Base-by-base conservation (phyloP, 2,888 invertebrate genomes). In the Odontocolon sp. region DNA sequence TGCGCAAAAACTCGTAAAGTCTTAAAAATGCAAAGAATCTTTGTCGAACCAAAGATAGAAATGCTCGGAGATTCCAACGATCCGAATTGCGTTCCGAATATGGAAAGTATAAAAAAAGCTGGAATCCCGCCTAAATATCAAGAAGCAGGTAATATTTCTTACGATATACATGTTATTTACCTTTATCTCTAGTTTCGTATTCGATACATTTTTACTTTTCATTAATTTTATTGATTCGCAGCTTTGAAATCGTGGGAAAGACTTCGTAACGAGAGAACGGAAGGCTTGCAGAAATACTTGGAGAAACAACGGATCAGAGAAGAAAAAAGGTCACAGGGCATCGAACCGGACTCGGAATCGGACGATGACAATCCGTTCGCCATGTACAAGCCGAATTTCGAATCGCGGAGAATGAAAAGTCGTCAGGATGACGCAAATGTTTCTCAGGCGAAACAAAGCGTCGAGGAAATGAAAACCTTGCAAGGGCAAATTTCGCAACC, bases 11-110 rank as follows among this genome's bases (percentile, higher is more conserved):
- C 95, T 1, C 92, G 92, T 54, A 96, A 95, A 91, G 85, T 93
- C 21, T 87, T 96, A 2, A 92, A 92, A 85, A 93, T 95, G 91
- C 93, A 94, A 85, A 92, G 94, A 87, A 93, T 94, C 6, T 95
- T 94, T 90, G 91, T 95, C 0, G 92, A 89, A 33, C 83, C 87
- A 3, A 89, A 88, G 79, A 82, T 88, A 2, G 89, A 91, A 69
- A 91, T 89, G 64, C 79, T 90, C 6, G 86, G 87, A 0, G 85
- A 89, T 79, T 87, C 88, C 0, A 79, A 85, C 47, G 81, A 87
- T 26, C 66, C 83, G 3, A 83, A 88, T 23, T 86, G 83, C 61
- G 71, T 85, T 40, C 87, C 87, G 28, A 88, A 87, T 80, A 79
- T 83, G 5, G 81, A 85, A 3, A 85, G 82, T 2, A 74, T 89